phyloP scores from a whole-genome alignment of 2,113 vertebrate species.

The Clarias batrachus region DNA sequence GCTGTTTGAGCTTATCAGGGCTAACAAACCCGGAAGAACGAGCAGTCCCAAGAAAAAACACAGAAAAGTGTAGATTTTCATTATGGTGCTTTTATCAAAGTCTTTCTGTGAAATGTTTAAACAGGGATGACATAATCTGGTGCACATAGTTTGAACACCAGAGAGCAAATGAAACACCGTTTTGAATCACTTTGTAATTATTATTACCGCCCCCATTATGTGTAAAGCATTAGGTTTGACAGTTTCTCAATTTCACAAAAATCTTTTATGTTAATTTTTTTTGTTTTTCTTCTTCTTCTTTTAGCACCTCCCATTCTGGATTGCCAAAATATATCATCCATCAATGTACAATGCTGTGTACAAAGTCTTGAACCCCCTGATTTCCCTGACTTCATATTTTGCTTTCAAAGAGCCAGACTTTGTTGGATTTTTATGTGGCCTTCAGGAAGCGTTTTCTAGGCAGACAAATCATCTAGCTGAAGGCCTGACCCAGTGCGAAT shows the following conservation, averaged over 20 bases:
- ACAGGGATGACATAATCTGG: neutral
- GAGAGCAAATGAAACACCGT: neutral
- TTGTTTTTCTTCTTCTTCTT: too few species aligned
- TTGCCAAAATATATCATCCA: too few species aligned
- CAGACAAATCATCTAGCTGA: too few species aligned
- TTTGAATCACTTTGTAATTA: neutral
- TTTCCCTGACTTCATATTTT: too few species aligned
- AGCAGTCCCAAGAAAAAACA: neutral
- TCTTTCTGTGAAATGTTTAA: neutral
- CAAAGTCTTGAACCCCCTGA: too few species aligned
- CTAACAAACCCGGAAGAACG: neutral
- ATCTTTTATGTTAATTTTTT: too few species aligned
- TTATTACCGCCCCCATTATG: neutral
- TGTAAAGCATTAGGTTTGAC: neutral
- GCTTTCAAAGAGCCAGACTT: too few species aligned
- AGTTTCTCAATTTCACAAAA: neutral
- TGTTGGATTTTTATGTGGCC: too few species aligned
- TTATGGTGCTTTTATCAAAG: neutral
- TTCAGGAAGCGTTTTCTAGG: too few species aligned
- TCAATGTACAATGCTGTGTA: too few species aligned
- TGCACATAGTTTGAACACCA: neutral
- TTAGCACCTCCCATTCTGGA: too few species aligned
- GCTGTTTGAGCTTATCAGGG: neutral
- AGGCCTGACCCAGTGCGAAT: too few species aligned
- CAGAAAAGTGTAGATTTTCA: neutral